These are phyloP conservation scores for Clarias laeviceps DNA, from an alignment of 2,797 vertebrate species.

Conservation along the genomic window DNA sequence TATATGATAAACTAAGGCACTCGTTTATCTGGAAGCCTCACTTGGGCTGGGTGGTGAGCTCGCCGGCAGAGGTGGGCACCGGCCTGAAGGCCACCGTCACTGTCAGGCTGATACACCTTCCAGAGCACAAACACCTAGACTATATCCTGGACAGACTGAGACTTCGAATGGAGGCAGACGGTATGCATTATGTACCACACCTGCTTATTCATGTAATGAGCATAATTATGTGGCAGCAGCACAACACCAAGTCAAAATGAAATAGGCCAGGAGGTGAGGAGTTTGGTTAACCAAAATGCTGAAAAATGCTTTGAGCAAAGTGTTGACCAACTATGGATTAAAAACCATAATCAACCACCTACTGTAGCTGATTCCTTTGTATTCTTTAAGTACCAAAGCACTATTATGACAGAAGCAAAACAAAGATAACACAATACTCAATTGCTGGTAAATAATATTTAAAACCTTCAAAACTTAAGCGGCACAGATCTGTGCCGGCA, in stretches of 20 bases:
- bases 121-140: constrained; percentile 59
- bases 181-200: constrained; percentile 41
- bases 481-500: too few relatives aligned
- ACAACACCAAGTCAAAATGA: not conserved
- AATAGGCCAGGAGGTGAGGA: not conserved
- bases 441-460: not conserved
- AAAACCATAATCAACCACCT: not conserved
- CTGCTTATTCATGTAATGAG: not conserved
- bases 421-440: not conserved
- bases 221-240: not conserved
- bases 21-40: constrained; percentile 73
- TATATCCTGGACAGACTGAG: constrained; percentile 64
- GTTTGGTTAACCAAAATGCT: not conserved
- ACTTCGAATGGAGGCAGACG: constrained; percentile 55
- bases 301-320: not conserved
- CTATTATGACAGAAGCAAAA: not conserved
- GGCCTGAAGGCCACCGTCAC: constrained; percentile 66
- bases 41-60: constrained; percentile 74
- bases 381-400: not conserved
- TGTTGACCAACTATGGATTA: not conserved
- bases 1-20: constrained; percentile 65
- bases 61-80: constrained; percentile 74
- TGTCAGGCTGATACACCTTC: constrained; percentile 63
- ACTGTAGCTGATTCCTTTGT: not conserved
- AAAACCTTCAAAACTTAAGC: not conserved